Conservation (phyloP, 92 coral and sea anemone genomes). For the Muricea muricata region DNA sequence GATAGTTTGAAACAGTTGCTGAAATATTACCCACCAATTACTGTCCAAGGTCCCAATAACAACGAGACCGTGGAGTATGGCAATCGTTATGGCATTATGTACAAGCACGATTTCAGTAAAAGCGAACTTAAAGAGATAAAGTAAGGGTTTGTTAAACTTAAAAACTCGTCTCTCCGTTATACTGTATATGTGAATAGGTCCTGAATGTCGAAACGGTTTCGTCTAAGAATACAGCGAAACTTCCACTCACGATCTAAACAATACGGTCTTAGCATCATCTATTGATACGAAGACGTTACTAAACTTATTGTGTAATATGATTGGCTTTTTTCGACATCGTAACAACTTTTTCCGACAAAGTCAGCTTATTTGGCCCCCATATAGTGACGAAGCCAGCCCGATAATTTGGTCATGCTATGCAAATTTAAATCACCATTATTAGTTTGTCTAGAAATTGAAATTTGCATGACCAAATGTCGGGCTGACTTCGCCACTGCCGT, state of each 20-base stretch:
- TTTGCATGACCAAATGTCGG: no score
- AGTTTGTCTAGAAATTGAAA: no score
- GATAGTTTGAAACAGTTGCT: slow-evolving; percentile 78
- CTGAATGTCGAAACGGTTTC: no score
- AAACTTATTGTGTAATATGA: background rate
- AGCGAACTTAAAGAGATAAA: slow-evolving; percentile 71
- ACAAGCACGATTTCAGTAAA: slow-evolving; percentile 72
- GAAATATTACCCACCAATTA: slow-evolving; percentile 88
- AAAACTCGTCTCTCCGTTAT: no score
- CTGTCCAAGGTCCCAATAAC: slow-evolving; percentile 73
- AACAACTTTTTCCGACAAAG: background rate
- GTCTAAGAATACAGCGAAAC: no score
- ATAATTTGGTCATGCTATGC: no score
- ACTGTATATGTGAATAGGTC: no score
- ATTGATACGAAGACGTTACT: background rate
- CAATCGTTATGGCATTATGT: slow-evolving; percentile 87
- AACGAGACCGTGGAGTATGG: slow-evolving; percentile 77
- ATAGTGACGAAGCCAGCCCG: no score
- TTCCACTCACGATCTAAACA: no score
- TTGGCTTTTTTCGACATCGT: slow-evolving; percentile 16
- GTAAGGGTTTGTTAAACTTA: slow-evolving; percentile 59
- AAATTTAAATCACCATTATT: no score
- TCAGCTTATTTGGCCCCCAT: background rate
- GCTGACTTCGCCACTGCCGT: no score
- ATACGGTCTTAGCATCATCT: background rate